Evolutionary conservation across 2,113 vertebrate genomes (phyloP).

Genomic region (Sorex araneus): DNA sequence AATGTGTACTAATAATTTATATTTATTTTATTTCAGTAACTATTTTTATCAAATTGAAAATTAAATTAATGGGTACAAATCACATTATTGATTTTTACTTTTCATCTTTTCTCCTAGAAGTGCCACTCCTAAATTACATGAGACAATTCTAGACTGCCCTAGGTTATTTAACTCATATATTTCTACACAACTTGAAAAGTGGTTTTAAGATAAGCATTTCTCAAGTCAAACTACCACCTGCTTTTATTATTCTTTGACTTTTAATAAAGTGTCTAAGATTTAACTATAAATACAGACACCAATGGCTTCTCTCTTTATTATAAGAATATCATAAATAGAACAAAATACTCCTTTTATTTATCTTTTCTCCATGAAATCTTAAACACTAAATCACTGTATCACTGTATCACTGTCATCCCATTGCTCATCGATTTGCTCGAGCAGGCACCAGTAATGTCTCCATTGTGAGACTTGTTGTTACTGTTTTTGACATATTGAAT

Average conservation of each 20-base stretch:
- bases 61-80: slow-evolving; percentile 31
- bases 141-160: background rate
- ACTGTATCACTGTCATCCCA: too few species aligned
- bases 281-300: slow-evolving; percentile 61
- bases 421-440: too few species aligned
- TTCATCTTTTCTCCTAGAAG: background rate
- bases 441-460: too few species aligned
- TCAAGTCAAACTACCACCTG: slow-evolving; percentile 63
- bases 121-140: slow-evolving; percentile 38
- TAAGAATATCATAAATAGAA: slow-evolving; percentile 68
- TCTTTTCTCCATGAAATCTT: background rate
- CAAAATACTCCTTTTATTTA: background rate
- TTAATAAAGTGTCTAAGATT: slow-evolving; percentile 66
- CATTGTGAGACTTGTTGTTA: too few species aligned
- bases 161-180: slow-evolving; percentile 28
- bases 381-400: slow-evolving; percentile 60
- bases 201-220: slow-evolving; percentile 52
- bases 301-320: slow-evolving; percentile 33
- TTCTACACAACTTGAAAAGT: slow-evolving; percentile 44
- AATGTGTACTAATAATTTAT: background rate
- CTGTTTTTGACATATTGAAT: too few species aligned
- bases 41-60: background rate
- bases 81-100: background rate
- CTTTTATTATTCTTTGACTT: slow-evolving; percentile 76
- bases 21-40: slow-evolving; percentile 62